phyloP scores from a whole-genome alignment of 2,888 invertebrate species.

The Chloroclystis v-ata region DNA sequence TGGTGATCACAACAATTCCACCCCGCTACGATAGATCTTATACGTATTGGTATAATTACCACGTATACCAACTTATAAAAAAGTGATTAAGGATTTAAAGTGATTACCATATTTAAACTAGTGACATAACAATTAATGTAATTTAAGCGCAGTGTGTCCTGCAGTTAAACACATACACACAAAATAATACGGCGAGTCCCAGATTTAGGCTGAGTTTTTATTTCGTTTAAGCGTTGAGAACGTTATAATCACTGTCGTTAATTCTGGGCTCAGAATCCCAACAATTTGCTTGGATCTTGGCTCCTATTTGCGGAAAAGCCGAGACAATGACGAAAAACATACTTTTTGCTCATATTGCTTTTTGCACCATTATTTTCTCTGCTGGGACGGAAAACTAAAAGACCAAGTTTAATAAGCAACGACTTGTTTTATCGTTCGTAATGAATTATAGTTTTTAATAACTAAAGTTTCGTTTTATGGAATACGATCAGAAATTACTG shows the following conservation, averaged over 20 bases:
- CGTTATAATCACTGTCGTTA: constrained; percentile 48
- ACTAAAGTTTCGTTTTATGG: too few species aligned
- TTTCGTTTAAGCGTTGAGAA: constrained; percentile 40
- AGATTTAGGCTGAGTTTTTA: constrained; percentile 31
- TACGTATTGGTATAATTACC: too few species aligned
- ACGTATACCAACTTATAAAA: too few species aligned
- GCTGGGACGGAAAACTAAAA: constrained; percentile 24
- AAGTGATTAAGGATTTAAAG: too few species aligned
- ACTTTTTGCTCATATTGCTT: constrained; percentile 21
- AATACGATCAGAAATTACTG: too few species aligned
- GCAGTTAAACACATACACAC: not conserved
- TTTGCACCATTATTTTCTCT: constrained; percentile 26
- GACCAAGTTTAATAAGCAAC: constrained; percentile 17
- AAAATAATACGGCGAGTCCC: not conserved
- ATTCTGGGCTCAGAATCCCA: constrained; percentile 44
- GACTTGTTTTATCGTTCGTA: constrained; percentile 12
- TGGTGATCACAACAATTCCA: too few species aligned
- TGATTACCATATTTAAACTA: too few species aligned
- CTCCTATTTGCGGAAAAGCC: constrained; percentile 33
- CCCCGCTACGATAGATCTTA: too few species aligned
- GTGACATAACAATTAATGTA: too few species aligned
- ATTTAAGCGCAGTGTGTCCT: too few species aligned
- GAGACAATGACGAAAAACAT: constrained; percentile 34
- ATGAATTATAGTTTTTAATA: not conserved
- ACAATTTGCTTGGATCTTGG: constrained; percentile 40